phyloP scores from a whole-genome alignment of 2,888 invertebrate genomes.

The Parthenolecanium corni region DNA sequence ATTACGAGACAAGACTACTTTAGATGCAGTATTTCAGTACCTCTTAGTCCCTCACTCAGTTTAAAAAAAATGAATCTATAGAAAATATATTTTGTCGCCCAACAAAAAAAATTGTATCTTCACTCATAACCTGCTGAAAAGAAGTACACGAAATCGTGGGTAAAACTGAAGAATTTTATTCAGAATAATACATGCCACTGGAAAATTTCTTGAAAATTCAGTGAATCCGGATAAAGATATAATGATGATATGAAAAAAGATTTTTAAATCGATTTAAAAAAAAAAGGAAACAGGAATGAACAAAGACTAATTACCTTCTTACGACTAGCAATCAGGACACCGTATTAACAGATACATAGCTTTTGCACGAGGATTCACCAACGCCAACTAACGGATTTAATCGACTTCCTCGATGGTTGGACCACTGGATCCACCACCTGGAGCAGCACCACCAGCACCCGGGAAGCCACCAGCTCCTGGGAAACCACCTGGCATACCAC shows the following conservation, averaged over 20 bases:
- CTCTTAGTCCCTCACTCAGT: too few species aligned
- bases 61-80: too few species aligned
- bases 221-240: slow-evolving; percentile 17
- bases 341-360: background rate
- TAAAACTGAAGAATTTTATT: slow-evolving; percentile 19
- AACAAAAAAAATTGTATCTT: too few species aligned
- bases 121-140: too few species aligned
- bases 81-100: too few species aligned
- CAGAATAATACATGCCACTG: background rate
- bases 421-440: slow-evolving; percentile 44
- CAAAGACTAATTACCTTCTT: background rate
- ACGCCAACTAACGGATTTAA: slow-evolving; percentile 41
- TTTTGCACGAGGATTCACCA: background rate
- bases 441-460: slow-evolving; percentile 42
- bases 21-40: too few species aligned
- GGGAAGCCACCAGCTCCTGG: slow-evolving; percentile 48
- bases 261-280: too few species aligned
- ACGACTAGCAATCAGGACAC: too few species aligned
- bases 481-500: slow-evolving; percentile 49
- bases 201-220: background rate
- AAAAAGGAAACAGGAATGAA: slow-evolving; percentile 21
- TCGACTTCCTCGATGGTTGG: slow-evolving; percentile 91
- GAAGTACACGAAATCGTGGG: too few species aligned
- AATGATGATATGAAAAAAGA: background rate
- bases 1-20: too few species aligned